Evolutionary conservation across 1,140 invertebrate species (phyloP).

Genomic region (Pseudomyrmex gracilis): DNA sequence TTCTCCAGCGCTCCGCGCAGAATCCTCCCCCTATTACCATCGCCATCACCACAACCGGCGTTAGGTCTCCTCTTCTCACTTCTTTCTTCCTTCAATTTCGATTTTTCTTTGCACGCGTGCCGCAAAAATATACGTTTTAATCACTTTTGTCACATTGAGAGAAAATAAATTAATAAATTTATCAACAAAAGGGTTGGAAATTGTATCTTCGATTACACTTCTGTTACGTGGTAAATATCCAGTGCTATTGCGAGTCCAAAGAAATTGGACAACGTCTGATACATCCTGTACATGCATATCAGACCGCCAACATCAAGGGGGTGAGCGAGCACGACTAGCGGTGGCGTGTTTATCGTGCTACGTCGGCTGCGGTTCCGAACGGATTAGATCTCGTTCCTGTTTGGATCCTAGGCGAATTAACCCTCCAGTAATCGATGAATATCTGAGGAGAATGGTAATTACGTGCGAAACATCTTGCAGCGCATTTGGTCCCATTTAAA

Average conservation of each 20-base stretch:
- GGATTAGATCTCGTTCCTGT: constrained; percentile 61
- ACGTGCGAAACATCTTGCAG: constrained; percentile 34
- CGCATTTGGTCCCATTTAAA: constrained; percentile 39
- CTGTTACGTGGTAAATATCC: not conserved
- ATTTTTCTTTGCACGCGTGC: not conserved
- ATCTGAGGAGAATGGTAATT: constrained; percentile 38
- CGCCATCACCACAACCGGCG: constrained; percentile 26
- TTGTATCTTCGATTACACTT: too few species aligned
- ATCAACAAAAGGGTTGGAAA: not conserved
- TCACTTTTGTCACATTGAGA: not conserved
- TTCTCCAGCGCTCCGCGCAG: constrained; percentile 3
- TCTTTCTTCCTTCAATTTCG: not conserved
- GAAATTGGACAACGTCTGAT: not conserved
- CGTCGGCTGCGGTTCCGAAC: constrained; percentile 27
- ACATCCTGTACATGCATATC: not conserved
- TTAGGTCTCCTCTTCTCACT: not conserved
- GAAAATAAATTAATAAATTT: constrained; percentile 1
- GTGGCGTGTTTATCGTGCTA: constrained; percentile 60
- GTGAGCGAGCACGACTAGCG: constrained; percentile 2
- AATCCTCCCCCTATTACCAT: not conserved
- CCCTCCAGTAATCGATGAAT: constrained; percentile 24
- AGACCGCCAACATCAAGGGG: constrained; percentile 4
- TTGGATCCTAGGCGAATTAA: constrained; percentile 58
- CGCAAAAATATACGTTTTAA: not conserved
- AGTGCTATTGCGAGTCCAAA: not conserved